Evolutionary conservation across 2,888 invertebrate genomes (phyloP).

Genomic region (Eilema sororculum): DNA sequence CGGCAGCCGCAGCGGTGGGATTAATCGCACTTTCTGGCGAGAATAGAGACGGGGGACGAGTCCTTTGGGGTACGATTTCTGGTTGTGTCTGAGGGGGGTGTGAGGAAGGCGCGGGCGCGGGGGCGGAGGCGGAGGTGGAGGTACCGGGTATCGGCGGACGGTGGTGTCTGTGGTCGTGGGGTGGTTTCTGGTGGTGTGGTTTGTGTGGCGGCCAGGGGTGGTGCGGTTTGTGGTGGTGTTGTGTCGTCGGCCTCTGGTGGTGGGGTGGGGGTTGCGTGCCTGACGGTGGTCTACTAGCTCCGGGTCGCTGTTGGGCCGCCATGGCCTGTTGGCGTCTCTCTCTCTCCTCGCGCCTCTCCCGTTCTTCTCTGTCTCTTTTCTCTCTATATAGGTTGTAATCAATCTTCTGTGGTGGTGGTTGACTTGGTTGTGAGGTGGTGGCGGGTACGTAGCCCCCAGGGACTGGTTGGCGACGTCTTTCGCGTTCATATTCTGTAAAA

Average conservation of each 20-base stretch:
- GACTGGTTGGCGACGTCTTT: constrained; percentile 75
- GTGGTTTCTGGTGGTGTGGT: constrained; percentile 72
- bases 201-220: constrained; percentile 74
- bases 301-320: constrained; percentile 33
- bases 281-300: constrained; percentile 57
- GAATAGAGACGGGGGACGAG: constrained; percentile 88
- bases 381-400: constrained; percentile 89
- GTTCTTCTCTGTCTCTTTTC: constrained; percentile 88
- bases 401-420: constrained; percentile 82
- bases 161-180: constrained; percentile 76
- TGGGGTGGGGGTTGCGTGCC: constrained; percentile 61
- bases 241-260: constrained; percentile 54
- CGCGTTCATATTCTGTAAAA: constrained; percentile 78
- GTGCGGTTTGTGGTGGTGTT: constrained; percentile 70
- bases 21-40: constrained; percentile 88
- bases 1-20: constrained; percentile 78
- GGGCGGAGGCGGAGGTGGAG: constrained; percentile 53
- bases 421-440: constrained; percentile 64
- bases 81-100: constrained; percentile 47
- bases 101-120: constrained; percentile 47
- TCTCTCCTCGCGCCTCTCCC: constrained; percentile 78
- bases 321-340: constrained; percentile 67
- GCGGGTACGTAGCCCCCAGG: constrained; percentile 82
- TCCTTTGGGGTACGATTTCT: constrained; percentile 65
- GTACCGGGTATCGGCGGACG: constrained; percentile 65